phyloP scores from a whole-genome alignment of 2,888 invertebrate species.

The Oxycera nigricornis region DNA sequence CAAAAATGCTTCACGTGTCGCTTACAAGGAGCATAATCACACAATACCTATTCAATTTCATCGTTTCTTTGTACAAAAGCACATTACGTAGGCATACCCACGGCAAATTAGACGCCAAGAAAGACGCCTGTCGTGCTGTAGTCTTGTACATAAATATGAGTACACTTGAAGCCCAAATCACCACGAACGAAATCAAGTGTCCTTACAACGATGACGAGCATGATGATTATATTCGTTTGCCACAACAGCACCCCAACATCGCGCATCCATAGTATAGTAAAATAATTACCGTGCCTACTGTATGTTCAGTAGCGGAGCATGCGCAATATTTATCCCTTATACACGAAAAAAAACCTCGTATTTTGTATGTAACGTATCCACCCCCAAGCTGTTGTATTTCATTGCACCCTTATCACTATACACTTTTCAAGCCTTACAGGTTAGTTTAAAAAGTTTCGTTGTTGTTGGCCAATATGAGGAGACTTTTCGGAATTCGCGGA shows the following conservation, averaged over 20 bases:
- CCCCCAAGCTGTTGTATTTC: not conserved
- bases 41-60: no score
- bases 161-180: no score
- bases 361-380: not conserved
- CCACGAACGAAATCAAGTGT: conserved; percentile 13
- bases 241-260: not conserved
- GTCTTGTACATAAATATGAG: no score
- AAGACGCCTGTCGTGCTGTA: no score
- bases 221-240: not conserved
- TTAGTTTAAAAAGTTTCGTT: conserved; percentile 8
- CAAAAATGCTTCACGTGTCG: no score
- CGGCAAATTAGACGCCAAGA: no score
- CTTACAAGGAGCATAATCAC: no score
- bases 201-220: conserved; percentile 14
- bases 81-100: no score
- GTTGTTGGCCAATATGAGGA: conserved; percentile 14
- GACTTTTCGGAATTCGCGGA: not conserved
- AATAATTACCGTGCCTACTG: not conserved
- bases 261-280: not conserved
- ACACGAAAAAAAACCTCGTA: conserved; percentile 1
- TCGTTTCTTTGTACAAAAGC: no score
- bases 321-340: not conserved
- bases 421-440: conserved; percentile 11
- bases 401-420: conserved; percentile 24
- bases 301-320: not conserved